These are phyloP conservation scores for Onychomys leucogaster DNA, from an alignment of 2,797 vertebrate genomes.

Conservation along the genomic window DNA sequence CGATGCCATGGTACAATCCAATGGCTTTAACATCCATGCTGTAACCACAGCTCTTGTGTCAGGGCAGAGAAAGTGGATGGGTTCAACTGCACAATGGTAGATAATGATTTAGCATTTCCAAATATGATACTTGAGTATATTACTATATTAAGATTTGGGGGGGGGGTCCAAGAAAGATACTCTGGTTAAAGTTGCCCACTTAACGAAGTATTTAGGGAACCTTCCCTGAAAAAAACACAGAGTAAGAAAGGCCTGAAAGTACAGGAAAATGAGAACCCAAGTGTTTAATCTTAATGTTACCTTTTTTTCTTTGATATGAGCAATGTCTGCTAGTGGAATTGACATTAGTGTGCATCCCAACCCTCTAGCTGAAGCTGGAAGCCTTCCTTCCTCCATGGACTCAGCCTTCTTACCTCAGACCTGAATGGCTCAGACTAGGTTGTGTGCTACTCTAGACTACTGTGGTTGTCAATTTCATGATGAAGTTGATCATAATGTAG, in stretches of 20 bases:
- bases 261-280: not conserved
- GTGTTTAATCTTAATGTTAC: not conserved
- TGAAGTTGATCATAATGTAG: not conserved
- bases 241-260: not conserved
- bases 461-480: not conserved
- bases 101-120: slow-evolving; percentile 22
- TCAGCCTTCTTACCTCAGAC: not conserved
- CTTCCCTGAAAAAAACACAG: not conserved
- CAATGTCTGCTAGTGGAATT: not conserved
- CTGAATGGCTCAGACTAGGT: not conserved
- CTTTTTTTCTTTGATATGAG: not conserved
- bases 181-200: not conserved
- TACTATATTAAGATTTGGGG: not conserved
- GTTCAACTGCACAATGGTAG: not conserved
- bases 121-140: not conserved
- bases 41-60: not conserved
- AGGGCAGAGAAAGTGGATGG: not conserved
- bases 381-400: not conserved
- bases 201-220: not conserved
- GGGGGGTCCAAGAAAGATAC: not conserved
- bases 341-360: not conserved
- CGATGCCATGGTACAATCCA: not conserved
- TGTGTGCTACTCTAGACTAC: not conserved
- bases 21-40: not conserved
- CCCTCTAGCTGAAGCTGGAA: not conserved